phyloP scores from a whole-genome alignment of 2,797 vertebrate species.

The Coregonus sp. region DNA sequence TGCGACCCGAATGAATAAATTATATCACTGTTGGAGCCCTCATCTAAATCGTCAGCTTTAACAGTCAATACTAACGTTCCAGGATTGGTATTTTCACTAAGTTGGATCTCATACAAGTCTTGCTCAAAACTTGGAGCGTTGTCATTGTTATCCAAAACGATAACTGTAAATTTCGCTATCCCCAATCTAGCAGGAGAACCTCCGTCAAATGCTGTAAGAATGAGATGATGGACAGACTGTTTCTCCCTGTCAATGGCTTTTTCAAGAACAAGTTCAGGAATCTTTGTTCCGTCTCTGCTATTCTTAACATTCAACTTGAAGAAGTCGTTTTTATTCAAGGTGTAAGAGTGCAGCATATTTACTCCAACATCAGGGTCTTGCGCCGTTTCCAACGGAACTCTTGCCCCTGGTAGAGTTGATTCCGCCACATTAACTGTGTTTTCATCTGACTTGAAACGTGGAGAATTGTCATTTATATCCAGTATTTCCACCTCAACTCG shows the following conservation, averaged over 20 bases:
- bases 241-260: constrained; percentile 71
- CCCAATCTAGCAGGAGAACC: constrained; percentile 68
- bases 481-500: constrained; percentile 52
- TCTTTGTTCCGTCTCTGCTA: constrained; percentile 48
- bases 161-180: constrained; percentile 51
- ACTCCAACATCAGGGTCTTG: constrained; percentile 51
- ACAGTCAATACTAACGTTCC: constrained; percentile 31
- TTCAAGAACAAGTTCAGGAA: constrained; percentile 67
- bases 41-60: constrained; percentile 51
- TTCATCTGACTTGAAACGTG: constrained; percentile 46
- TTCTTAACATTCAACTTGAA: constrained; percentile 50
- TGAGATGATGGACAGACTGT: constrained; percentile 53
- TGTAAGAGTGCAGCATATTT: constrained; percentile 43
- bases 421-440: constrained; percentile 44
- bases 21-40: constrained; percentile 53
- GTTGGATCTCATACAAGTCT: background rate
- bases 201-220: constrained; percentile 72
- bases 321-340: constrained; percentile 41
- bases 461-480: constrained; percentile 67
- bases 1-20: constrained; percentile 35
- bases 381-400: constrained; percentile 50
- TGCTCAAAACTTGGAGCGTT: constrained; percentile 14
- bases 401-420: constrained; percentile 35
- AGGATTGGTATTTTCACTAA: background rate
- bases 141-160: constrained; percentile 68